Base-by-base conservation (phyloP, 2,113 vertebrate species). In the Sceloporus undulatus region DNA sequence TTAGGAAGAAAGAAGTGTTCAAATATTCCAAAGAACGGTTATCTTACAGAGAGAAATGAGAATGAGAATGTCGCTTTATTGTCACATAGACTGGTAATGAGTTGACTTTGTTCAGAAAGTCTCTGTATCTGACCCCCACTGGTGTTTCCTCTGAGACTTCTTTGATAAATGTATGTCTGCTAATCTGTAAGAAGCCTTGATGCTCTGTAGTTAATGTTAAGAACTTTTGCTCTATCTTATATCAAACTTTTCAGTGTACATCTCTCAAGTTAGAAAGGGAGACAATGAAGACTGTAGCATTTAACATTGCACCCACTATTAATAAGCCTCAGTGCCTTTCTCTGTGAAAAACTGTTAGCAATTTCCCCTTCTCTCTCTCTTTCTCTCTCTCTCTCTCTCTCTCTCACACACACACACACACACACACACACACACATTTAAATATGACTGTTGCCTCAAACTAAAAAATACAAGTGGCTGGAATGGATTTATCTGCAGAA, bases 91-190 rank as follows among this genome's bases (percentile, higher is more conserved):
- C 13, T 82, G 42, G 86, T 74, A 91, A 75, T 16, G n/a, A 25
- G 82, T 71, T 89, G 89, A 87, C 87, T 86, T 80, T 87, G 88
- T 91, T 80, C 78, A 71, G 34, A 82, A 29, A 14, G 59, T 62
- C 91, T 91, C 78, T 84, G 2, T 78, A 83, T 79, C 62, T 88
- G 10, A 8, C 87, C n/a, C n/a, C 1, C 38, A 52, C 82, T 86
- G 40, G 34, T 85, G 0, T 16, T 78, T 76, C 18, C 0, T 0
- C 65, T 92, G 80, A 59, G 25, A 88, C 9, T 1, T 85, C 86
- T 76, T 80, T 90, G 62, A 82, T 84, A 90, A 75, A 79, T 89
- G 62, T 82, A 34, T 73, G 79, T 88, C 56, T 87, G 40, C 79
- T 68, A 81, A 87, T 84, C 85, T 83, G 34, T 83, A 27, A 82